These are phyloP conservation scores for Theocolax elegans DNA, from an alignment of 1,140 invertebrate species.

Conservation along the genomic window DNA sequence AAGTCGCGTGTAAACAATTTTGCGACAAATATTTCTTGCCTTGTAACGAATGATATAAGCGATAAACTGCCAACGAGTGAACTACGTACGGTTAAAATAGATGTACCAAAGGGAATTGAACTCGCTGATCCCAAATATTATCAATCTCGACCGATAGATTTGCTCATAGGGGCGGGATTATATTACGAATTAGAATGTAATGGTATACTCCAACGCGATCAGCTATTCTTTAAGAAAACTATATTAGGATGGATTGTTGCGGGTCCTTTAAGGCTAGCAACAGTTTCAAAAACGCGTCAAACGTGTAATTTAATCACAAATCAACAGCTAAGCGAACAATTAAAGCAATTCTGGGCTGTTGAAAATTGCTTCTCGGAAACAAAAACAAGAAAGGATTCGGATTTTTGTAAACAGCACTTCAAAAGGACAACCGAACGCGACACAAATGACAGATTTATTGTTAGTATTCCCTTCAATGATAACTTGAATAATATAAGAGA, in stretches of 20 bases:
- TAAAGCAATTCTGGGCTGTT: not conserved
- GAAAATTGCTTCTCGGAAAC: not conserved
- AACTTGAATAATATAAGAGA: not conserved
- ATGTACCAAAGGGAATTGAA: constrained; percentile 9
- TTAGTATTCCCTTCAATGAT: constrained; percentile 50
- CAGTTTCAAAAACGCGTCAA: too few relatives aligned
- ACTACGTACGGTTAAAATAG: not conserved
- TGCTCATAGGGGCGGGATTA: constrained; percentile 25
- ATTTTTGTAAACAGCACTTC: not conserved
- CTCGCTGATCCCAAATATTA: constrained; percentile 28
- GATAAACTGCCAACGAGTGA: not conserved
- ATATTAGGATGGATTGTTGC: constrained; percentile 9
- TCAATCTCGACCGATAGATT: constrained; percentile 1
- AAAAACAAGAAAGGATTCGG: not conserved
- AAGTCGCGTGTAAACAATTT: too few relatives aligned
- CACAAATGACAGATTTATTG: constrained; percentile 50
- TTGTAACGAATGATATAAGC: not conserved
- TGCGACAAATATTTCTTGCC: not conserved
- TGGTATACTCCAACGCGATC: constrained; percentile 15
- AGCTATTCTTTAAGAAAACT: constrained; percentile 11
- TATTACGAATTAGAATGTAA: constrained; percentile 23
- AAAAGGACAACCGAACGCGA: not conserved
- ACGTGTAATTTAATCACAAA: not conserved
- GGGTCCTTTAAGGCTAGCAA: not conserved
- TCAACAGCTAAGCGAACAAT: not conserved